phyloP scores from a whole-genome alignment of 2,113 vertebrate genomes.

The Morone saxatilis region DNA sequence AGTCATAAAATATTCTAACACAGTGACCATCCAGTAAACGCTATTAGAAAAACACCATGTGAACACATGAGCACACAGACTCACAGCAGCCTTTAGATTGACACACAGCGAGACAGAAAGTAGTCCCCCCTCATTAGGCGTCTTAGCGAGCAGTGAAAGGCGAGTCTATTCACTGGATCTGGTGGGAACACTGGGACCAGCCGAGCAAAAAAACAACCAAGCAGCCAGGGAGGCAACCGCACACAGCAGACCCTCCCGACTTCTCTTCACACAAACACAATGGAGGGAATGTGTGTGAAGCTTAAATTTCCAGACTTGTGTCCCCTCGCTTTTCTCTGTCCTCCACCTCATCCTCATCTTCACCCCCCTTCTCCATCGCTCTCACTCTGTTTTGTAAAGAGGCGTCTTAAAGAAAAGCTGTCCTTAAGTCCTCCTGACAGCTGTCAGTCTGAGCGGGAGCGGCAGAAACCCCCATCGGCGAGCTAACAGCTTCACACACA shows the following conservation, averaged over 20 bases:
- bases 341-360: conserved; percentile 1
- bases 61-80: conserved; percentile 1
- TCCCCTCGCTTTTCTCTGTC: conserved; percentile 4
- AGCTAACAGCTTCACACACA: not conserved
- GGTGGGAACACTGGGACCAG: conserved; percentile 67
- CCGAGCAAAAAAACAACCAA: conserved; percentile 50
- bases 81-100: conserved; percentile 14
- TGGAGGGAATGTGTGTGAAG: conserved; percentile 46
- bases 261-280: conserved; percentile 40
- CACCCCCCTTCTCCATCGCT: conserved; percentile 3
- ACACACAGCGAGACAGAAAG: conserved; percentile 43
- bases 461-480: not conserved
- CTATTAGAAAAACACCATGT: not conserved
- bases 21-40: not conserved
- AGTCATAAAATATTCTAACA: not conserved
- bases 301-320: conserved; percentile 35
- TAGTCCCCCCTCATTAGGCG: conserved; percentile 72
- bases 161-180: conserved; percentile 62
- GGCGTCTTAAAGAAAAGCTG: conserved; percentile 15
- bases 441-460: conserved; percentile 41
- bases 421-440: conserved; percentile 43
- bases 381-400: conserved; percentile 10
- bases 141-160: conserved; percentile 46
- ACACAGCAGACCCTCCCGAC: conserved; percentile 14
- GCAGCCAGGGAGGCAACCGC: conserved; percentile 17